These are phyloP conservation scores for Anoplius nigerrimus DNA, from an alignment of 2,888 invertebrate species.

Conservation along the genomic window DNA sequence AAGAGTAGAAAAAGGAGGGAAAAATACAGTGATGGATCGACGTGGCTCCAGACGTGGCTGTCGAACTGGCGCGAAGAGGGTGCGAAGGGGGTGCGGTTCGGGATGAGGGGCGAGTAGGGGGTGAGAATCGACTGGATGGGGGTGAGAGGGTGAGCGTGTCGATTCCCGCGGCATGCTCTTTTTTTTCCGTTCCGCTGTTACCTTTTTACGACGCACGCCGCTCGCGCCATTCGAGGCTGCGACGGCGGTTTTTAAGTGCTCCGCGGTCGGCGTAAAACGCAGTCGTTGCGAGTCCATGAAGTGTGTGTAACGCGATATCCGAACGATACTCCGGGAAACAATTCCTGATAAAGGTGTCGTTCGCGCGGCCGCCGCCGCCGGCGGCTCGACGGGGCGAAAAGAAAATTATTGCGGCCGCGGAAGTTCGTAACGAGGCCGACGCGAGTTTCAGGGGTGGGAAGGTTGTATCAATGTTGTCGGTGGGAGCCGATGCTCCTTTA, in stretches of 20 bases:
- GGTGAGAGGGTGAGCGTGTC: background rate
- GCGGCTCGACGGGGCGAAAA: too few relatives aligned
- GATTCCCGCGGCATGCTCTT: background rate
- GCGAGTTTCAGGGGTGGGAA: too few relatives aligned
- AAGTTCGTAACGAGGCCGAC: too few relatives aligned
- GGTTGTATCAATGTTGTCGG: too few relatives aligned
- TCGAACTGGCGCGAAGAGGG: background rate
- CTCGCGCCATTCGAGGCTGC: slow-evolving; percentile 3
- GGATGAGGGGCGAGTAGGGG: background rate
- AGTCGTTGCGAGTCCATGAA: too few relatives aligned
- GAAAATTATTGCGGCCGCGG: too few relatives aligned
- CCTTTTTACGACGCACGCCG: slow-evolving; percentile 7
- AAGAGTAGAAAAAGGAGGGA: background rate
- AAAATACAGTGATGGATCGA: slow-evolving; percentile 33
- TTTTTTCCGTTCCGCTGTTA: slow-evolving; percentile 11
- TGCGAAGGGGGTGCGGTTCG: background rate
- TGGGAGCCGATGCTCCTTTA: too few relatives aligned
- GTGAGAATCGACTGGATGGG: background rate
- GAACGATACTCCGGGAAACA: too few relatives aligned
- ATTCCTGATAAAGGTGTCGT: too few relatives aligned
- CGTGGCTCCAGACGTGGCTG: slow-evolving; percentile 16
- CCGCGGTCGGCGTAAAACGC: slow-evolving; percentile 11
- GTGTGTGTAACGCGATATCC: too few relatives aligned
- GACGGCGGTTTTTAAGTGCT: slow-evolving; percentile 15
- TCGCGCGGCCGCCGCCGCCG: too few relatives aligned